These are phyloP conservation scores for Psilopsiagon aurifrons DNA, from an alignment of 2,113 vertebrate species.

Conservation along the genomic window DNA sequence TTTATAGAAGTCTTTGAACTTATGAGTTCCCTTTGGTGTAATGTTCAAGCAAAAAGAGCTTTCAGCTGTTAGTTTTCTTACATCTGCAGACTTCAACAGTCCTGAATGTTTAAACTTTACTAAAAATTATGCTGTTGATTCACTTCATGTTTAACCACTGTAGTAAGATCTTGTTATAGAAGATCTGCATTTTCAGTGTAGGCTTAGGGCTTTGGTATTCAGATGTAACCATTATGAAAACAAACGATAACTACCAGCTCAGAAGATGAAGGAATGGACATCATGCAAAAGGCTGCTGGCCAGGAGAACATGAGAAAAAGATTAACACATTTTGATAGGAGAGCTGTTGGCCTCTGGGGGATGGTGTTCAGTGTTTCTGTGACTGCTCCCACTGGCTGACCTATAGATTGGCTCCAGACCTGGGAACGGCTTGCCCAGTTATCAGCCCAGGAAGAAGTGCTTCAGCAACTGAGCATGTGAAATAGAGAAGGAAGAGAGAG, in stretches of 20 bases:
- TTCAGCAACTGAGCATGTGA: neutral
- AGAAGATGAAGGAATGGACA: neutral
- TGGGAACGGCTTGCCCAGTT: slow-evolving; percentile 19
- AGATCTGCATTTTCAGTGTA: neutral
- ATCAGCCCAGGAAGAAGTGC: neutral
- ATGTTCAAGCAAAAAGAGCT: neutral
- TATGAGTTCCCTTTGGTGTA: neutral
- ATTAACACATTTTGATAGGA: slow-evolving; percentile 9
- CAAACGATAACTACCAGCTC: neutral
- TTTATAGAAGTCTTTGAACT: neutral
- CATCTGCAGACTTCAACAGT: neutral
- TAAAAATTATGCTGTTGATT: neutral
- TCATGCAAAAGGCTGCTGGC: neutral
- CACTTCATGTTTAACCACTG: neutral
- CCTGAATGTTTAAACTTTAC: neutral
- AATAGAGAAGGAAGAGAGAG: neutral
- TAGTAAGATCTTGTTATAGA: neutral
- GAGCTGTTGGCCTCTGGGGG: neutral
- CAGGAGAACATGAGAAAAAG: slow-evolving; percentile 28
- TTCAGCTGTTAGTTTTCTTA: neutral
- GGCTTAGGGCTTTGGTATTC: neutral
- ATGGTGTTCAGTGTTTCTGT: slow-evolving; percentile 41
- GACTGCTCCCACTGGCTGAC: slow-evolving; percentile 24
- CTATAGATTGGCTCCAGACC: slow-evolving; percentile 21
- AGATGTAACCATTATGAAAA: neutral